Conservation (phyloP, 2,888 invertebrate genomes). For the Hanleya hanleyi region DNA sequence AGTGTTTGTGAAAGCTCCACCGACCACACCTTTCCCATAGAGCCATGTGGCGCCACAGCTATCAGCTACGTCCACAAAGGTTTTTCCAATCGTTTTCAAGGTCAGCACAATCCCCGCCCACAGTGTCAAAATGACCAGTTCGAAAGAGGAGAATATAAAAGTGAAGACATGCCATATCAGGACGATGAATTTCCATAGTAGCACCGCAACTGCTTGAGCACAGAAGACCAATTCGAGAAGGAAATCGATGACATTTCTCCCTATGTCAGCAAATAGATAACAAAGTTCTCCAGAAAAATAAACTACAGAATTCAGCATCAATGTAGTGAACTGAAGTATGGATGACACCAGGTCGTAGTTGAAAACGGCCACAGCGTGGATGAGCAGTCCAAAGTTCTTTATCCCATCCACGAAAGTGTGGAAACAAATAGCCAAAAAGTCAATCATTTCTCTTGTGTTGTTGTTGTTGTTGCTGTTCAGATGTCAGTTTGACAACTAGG, state of each 20-base stretch:
- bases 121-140: conserved; percentile 23
- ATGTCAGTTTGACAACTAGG: too few relatives aligned
- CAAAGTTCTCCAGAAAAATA: not conserved
- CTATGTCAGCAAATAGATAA: conserved; percentile 5
- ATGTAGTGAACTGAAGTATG: conserved; percentile 8
- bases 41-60: conserved; percentile 27
- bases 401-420: not conserved
- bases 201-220: conserved; percentile 19
- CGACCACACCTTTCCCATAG: conserved; percentile 18
- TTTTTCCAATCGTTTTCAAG: conserved; percentile 25
- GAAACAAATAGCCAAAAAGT: not conserved
- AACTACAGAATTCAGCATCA: not conserved
- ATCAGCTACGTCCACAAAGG: conserved; percentile 26
- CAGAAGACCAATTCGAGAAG: conserved; percentile 32
- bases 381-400: not conserved
- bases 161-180: conserved; percentile 29
- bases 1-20: not conserved
- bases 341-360: conserved; percentile 30
- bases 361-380: not conserved
- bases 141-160: conserved; percentile 31
- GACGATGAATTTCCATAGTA: conserved; percentile 32
- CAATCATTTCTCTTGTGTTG: too few relatives aligned
- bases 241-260: conserved; percentile 28
- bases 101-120: conserved; percentile 33
- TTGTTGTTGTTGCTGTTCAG: too few relatives aligned